Percentiles rank a stretch among this genome's conserved stretches.
Conservation (phyloP, 2,888 invertebrate genomes). For the Lasioglossum lativentre region DNA sequence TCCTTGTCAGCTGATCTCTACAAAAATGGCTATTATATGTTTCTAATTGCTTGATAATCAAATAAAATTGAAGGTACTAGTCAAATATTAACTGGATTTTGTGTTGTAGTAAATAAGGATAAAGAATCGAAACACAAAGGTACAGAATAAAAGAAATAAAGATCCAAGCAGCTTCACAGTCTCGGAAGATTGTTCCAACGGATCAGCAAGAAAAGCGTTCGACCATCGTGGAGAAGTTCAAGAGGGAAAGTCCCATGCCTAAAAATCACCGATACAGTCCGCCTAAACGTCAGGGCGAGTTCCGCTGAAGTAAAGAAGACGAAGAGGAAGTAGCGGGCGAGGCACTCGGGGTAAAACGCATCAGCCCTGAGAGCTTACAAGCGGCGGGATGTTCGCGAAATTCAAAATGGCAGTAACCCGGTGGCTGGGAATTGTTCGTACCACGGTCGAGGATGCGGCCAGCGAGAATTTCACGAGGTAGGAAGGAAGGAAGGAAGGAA, state of each 20-base stretch:
- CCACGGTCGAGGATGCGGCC: slow-evolving; percentile 3
- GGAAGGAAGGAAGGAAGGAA: neutral
- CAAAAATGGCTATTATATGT: neutral
- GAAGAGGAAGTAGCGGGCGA: neutral
- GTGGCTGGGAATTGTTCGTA: slow-evolving; percentile 6
- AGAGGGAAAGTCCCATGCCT: neutral
- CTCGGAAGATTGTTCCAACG: no score
- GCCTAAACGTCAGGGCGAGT: neutral
- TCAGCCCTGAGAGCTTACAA: slow-evolving; percentile 12
- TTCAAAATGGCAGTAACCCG: slow-evolving; percentile 5
- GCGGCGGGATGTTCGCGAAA: neutral
- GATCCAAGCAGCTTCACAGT: no score
- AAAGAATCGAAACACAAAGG: no score
- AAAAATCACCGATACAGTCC: slow-evolving; percentile 1
- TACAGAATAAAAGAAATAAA: no score
- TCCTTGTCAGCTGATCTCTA: neutral
- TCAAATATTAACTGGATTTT: neutral
- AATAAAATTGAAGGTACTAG: no score
- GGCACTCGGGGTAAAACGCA: neutral
- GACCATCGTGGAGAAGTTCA: neutral
- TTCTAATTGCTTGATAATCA: no score
- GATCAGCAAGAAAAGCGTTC: neutral
- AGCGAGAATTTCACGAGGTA: slow-evolving; percentile 21
- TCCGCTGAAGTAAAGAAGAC: neutral
- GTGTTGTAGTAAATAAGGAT: neutral